These are phyloP conservation scores for Limnephilus lunatus DNA, from an alignment of 2,888 invertebrate species.

Conservation along the genomic window DNA sequence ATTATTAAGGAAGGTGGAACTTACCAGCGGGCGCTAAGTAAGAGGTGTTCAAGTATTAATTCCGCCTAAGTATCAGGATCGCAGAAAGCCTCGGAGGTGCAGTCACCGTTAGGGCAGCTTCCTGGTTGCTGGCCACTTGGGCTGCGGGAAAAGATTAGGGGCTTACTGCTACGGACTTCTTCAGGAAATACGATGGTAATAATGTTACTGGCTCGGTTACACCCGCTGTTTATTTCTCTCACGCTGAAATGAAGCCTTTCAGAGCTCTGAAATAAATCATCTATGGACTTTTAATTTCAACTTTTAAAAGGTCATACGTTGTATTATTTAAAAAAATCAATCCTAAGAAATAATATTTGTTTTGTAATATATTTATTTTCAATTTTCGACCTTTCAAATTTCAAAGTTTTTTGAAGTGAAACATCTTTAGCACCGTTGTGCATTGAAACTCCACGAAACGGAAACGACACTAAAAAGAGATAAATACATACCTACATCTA, in stretches of 20 bases:
- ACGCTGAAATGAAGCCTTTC: not conserved
- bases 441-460: no score
- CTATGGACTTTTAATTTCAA: not conserved
- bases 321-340: not conserved
- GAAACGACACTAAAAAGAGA: no score
- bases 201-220: conserved; percentile 26
- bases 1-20: not conserved
- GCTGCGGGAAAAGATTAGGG: conserved; percentile 43
- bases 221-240: not conserved
- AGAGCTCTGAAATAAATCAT: not conserved
- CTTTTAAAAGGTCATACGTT: not conserved
- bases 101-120: conserved; percentile 28
- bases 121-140: conserved; percentile 30
- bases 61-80: not conserved
- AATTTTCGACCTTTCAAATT: no score
- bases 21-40: conserved; percentile 21
- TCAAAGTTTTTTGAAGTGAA: no score
- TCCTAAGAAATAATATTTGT: no score
- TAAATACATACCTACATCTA: no score
- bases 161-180: conserved; percentile 44
- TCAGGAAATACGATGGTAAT: conserved; percentile 39
- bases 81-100: conserved; percentile 33
- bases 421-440: no score
- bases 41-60: conserved; percentile 11
- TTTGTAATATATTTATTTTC: no score